Base-by-base conservation (phyloP, 1,140 invertebrate species). In the Campodea augens region DNA sequence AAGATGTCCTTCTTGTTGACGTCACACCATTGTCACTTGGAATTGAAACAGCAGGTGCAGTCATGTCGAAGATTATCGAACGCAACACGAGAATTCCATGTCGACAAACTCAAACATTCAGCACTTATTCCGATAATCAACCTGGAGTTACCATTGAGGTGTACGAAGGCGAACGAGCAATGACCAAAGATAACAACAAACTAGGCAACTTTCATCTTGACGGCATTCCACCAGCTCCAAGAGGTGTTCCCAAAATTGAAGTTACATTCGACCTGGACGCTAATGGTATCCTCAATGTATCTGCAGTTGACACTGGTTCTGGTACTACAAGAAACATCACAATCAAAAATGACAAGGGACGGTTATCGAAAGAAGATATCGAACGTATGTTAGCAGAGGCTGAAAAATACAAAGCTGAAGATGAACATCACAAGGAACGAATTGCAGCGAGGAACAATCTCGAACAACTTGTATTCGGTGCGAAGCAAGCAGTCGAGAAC, bases 341-440 rank as follows among this genome's bases (percentile, higher is more conserved):
- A n/a, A 86, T 87, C 47, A 84, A 78, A 20, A 87, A 87, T 55
- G 82, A 88, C 57, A 84, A 84, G 55, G 78, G 81, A 19, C 66
- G 74, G 47, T 58, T 77, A 2, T 63, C 57, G 41, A 75, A 77
- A 55, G 72, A 75, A 38, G 74, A 77, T 48, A 78, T 78, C 55
- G 72, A 78, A 46, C 52, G 66, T 21, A 77, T 77, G 74, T 69
- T 77, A n/a, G n/a, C n/a, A n/a, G n/a, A n/a, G n/a, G n/a, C n/a
- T n/a, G n/a, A n/a, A n/a, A n/a, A n/a, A 25, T 84, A 75, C 57
- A 74, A 72, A 51, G 66, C 68, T n/a, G 74, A 78, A 39, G 81
- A 84, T 55, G 74, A 80, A 27, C 67, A 65, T 40, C 78, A 81
- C 53, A 69, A 68, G 23, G 71, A 78, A 20, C 67, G 69, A 15